Evolutionary conservation across 2,888 invertebrate species (phyloP).

Genomic region (Ophioninae sp.): DNA sequence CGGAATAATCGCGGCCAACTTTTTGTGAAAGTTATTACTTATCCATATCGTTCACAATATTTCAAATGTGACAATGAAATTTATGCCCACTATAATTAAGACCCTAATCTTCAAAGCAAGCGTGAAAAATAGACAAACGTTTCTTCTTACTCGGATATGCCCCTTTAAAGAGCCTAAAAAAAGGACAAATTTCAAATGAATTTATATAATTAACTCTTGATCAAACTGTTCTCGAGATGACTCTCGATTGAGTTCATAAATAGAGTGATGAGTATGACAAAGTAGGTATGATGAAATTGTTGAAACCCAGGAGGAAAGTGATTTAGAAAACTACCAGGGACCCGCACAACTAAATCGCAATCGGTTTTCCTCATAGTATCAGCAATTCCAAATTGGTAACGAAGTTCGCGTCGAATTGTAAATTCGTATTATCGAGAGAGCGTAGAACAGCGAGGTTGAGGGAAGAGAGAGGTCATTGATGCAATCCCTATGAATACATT

Average conservation of each 20-base stretch:
- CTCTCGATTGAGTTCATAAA: conserved; percentile 40
- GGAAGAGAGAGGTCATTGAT: conserved; percentile 9
- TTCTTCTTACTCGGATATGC: too few species aligned
- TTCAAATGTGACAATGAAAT: too few species aligned
- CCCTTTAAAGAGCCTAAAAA: too few species aligned
- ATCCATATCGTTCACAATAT: too few species aligned
- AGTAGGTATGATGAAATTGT: neutral
- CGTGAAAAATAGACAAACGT: too few species aligned
- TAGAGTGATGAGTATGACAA: conserved; percentile 10
- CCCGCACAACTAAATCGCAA: conserved; percentile 41
- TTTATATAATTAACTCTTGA: conserved; percentile 20
- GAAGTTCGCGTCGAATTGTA: conserved; percentile 51
- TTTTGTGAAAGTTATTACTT: too few species aligned
- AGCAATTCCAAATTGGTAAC: conserved; percentile 58
- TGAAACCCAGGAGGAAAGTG: neutral
- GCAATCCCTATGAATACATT: conserved; percentile 53
- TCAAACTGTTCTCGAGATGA: conserved; percentile 37
- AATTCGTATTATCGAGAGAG: conserved; percentile 34
- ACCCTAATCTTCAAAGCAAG: too few species aligned
- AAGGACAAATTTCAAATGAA: too few species aligned
- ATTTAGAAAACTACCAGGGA: neutral
- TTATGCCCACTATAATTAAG: too few species aligned
- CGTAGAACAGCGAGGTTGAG: neutral
- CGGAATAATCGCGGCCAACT: too few species aligned
- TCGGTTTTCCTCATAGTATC: conserved; percentile 45